Base-by-base conservation (phyloP, 2,797 vertebrate genomes). In the Pseudochromis fuscus region DNA sequence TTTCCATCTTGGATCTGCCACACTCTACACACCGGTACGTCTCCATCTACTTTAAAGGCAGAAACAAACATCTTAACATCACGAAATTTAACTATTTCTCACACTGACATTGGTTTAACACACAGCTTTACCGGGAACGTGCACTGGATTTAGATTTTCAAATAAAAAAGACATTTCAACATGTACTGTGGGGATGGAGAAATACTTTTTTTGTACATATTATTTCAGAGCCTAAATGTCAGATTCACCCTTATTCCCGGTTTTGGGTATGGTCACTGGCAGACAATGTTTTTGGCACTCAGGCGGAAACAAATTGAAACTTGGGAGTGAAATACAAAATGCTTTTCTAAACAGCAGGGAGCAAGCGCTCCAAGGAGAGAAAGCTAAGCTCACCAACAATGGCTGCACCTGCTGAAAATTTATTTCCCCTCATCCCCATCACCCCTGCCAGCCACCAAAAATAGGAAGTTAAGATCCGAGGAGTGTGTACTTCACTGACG, bases 361-460 rank as follows among this genome's bases (percentile, higher is more conserved):
- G 70, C 60, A 71, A 80, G 30, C 7, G 45, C 80, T 88, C 59
- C 48, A 37, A 59, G 58, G 75, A 85, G 75, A 68, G 68, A 72
- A 77, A 58, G 55, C 83, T 84, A 79, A 87, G 87, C 67, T 84
- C 76, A 65, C 80, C 88, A 84, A 84, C 82, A 90, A 89, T 75
- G 60, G 68, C 81, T 75, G 80, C 82, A 86, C 81, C 87, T 85
- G 86, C 82, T 82, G 72, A 67, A 89, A 70, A 83, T 87, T 25
- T 80, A 71, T 84, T 78, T 74, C 48, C 74, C 62, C 60, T 75
- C 62, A 10, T 81, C 58, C 65, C 52, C 72, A 68, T 77, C 73
- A 73, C 71, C 69, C 64, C 77, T 69, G 68, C 75, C 64, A 75
- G 73, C 67, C 62, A 65, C 50, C 67, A 82, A 75, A 81, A 83